These are phyloP conservation scores for Hyphantria cunea DNA, from an alignment of 1,140 invertebrate genomes.

Conservation along the genomic window DNA sequence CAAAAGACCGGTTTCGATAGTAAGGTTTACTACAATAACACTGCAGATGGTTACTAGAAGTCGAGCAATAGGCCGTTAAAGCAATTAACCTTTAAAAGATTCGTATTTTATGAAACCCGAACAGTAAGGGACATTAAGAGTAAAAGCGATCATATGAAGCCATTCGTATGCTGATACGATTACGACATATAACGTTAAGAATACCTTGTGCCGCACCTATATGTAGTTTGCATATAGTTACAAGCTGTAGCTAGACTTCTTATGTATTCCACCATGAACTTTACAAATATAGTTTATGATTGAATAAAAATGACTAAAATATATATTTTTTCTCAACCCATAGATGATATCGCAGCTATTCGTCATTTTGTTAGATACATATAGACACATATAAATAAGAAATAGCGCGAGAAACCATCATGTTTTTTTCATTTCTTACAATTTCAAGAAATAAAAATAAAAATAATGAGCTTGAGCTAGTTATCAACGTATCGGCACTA, in stretches of 20 bases:
- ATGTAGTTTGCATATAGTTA: slow-evolving; percentile 15
- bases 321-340: no score
- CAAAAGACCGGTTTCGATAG: background rate
- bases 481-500: no score
- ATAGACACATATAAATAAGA: no score
- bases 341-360: no score
- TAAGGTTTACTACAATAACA: slow-evolving; percentile 6
- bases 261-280: slow-evolving; percentile 15
- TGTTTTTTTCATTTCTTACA: no score
- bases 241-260: slow-evolving; percentile 7
- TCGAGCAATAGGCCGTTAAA: slow-evolving; percentile 12
- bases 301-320: slow-evolving; percentile 3
- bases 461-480: no score
- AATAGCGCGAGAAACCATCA: no score
- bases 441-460: no score
- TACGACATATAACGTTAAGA: slow-evolving; percentile 5
- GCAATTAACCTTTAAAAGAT: slow-evolving; percentile 14
- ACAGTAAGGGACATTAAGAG: slow-evolving; percentile 9
- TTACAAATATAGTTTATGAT: slow-evolving; percentile 15
- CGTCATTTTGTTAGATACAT: no score
- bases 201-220: slow-evolving; percentile 12
- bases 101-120: slow-evolving; percentile 1
- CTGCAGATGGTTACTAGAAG: slow-evolving; percentile 1
- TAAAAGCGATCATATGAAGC: slow-evolving; percentile 14
- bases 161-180: slow-evolving; percentile 24